A percentile compares a stretch with the other conserved stretches of the same genome.
phyloP scores from a whole-genome alignment of 1,140 invertebrate species.

The Geopemphigus sp. region DNA sequence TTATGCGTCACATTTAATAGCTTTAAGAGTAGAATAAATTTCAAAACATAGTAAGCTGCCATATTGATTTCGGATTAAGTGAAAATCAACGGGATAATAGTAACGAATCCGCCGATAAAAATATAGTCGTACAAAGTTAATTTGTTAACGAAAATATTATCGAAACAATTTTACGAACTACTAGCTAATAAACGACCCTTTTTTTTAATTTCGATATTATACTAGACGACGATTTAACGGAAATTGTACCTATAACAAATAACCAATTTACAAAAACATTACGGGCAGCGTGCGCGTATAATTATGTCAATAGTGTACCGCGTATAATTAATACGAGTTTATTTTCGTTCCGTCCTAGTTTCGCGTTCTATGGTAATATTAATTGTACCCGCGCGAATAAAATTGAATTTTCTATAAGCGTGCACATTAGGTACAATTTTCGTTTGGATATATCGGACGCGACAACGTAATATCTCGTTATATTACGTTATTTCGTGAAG shows the following conservation, averaged over 20 bases:
- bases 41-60: not conserved
- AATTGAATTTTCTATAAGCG: no score
- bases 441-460: no score
- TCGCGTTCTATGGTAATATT: no score
- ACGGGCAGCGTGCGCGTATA: not conserved
- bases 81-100: no score
- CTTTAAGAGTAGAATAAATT: not conserved
- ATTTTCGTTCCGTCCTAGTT: constrained; percentile 12
- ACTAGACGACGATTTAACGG: not conserved
- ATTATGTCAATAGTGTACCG: not conserved
- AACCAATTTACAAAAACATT: not conserved
- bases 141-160: no score
- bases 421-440: no score
- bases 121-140: no score
- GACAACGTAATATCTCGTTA: no score
- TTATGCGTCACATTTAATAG: not conserved
- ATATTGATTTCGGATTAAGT: not conserved
- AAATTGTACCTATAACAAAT: constrained; percentile 13
- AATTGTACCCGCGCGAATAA: no score
- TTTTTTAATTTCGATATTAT: not conserved
- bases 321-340: constrained; percentile 6
- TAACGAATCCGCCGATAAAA: no score
- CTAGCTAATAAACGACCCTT: not conserved
- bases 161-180: not conserved
- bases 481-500: no score